Evolutionary conservation across 2,888 invertebrate species (phyloP), one percentile per base, ranked within the genome.

Genomic region (Diabrotica balteata): DNA sequence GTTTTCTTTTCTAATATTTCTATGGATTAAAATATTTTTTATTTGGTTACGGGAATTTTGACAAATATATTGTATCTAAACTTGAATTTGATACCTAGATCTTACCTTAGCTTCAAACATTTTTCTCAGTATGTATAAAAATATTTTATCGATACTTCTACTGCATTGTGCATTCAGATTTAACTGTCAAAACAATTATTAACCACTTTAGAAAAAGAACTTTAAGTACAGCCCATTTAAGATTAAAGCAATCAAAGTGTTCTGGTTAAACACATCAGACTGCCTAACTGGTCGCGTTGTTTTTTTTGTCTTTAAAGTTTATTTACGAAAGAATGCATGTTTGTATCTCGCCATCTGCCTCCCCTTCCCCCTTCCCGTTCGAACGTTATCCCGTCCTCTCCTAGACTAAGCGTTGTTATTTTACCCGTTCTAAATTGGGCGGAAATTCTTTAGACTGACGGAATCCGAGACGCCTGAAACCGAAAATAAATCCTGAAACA

Each of bases 381-480:
- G 32, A 32, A 32, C 32, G 32, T 32, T 32, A 32, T 32, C 32
- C 32, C 32, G 32, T 32, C 17, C 58, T 58, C 64, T 58, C 58
- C 51, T 51, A 58, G 58, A 57, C 44, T 8, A 47, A 63, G 45
- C 17, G 47, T 62, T 66, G 69, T 64, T 69, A 61, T 69, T 64
- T 63, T 69, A 69, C 66, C 10, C 69, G 59, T 63, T 68, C 69
- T 69, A 69, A 69, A 65, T 69, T 59, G 66, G 59, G 66, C 66
- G 69, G 69, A 69, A 69, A 69, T 66, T 66, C 69, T 62, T 66
- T 59, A 53, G 57, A 57, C 60, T 57, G 51, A 10, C 59, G 63
- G 68, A 69, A 66, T 69, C 63, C 47, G 55, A 66, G 63, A 66
- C 68, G 59, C 59, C 62, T 50, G 54, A 54, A 59, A 63, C 50